Base-by-base conservation (phyloP, 1,140 invertebrate genomes). In the Hyles euphorbiae region DNA sequence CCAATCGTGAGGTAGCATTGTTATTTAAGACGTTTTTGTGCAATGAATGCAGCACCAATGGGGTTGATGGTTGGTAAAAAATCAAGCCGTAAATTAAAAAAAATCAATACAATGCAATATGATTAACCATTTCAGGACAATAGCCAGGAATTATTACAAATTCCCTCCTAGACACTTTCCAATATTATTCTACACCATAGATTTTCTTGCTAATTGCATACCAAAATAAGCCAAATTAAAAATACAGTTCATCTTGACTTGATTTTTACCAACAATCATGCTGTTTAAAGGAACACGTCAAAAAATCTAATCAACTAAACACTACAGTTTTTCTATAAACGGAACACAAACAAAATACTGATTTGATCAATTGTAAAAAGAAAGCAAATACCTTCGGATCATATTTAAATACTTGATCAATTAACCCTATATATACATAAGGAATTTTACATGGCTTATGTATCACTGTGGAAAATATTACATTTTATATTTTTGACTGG, bases 1-100 rank as follows among this genome's bases (percentile, higher is more conserved):
- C 79, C 79, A 82, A 79, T 69, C 65, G 63, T 83, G 82, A 83
- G 82, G 82, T 85, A 85, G 81, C 8, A 40, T 22, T 45, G 53
- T 54, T 54, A 54, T 54, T 34, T 12, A 40, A 40, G 36, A 52
- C 50, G 34, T 44, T 45, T 45, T 45, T 44, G 40, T 54, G 53
- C 53, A 54, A 54, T 43, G 32, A 34, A 56, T 48, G 8, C 54
- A 56, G 54, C 54, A 56, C 54, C 54, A 56, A 47, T 47, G 45
- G 36, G 43, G 33, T 11, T 3, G 36, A 45, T 36, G 22, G 34
- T 44, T 22, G 34, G 11, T 22, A 6, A 53, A 11, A 22, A 43
- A 44, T 53, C 52, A 33, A 43, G 36, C n/a, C 12, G 3, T 32
- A 5, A 54, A 43, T 7, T 6, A 44, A 44, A 44, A 11, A 44